These are phyloP conservation scores for Coregonus sp. DNA, from an alignment of 2,797 vertebrate species.

Conservation along the genomic window DNA sequence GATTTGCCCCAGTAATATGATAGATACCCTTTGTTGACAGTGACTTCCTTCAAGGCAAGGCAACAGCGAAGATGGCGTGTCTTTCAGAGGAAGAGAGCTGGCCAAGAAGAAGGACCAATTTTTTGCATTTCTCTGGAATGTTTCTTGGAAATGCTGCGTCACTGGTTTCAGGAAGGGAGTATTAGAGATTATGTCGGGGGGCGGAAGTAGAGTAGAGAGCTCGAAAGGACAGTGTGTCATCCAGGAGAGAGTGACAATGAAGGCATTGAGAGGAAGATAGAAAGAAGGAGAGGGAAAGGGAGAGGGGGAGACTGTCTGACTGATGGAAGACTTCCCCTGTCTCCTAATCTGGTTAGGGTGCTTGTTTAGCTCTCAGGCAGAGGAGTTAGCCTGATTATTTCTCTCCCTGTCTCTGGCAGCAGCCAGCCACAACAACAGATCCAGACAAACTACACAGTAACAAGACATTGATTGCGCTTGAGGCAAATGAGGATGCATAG, in stretches of 20 bases:
- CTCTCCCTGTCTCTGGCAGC: neutral
- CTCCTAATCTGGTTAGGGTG: constrained; percentile 70
- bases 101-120: neutral
- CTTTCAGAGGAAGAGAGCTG: too few relatives aligned
- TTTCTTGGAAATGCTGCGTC: constrained; percentile 39
- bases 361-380: constrained; percentile 55
- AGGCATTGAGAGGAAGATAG: constrained; percentile 54
- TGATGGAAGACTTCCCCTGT: constrained; percentile 71
- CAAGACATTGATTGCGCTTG: neutral
- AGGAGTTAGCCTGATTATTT: constrained; percentile 25
- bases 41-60: constrained; percentile 15
- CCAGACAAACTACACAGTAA: constrained; percentile 15
- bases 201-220: constrained; percentile 32
- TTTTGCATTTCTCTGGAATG: constrained; percentile 43
- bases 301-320: constrained; percentile 49
- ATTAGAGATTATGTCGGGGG: constrained; percentile 20
- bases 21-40: neutral
- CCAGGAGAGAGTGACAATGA: constrained; percentile 57
- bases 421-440: constrained; percentile 9
- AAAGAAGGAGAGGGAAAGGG: constrained; percentile 20
- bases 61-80: neutral
- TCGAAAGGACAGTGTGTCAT: constrained; percentile 38
- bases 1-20: neutral
- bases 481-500: constrained; percentile 7
- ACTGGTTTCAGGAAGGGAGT: neutral